Evolutionary conservation across 2,797 vertebrate species (phyloP), one percentile per base, ranked within the genome.

Genomic region (Acanthis flammea): DNA sequence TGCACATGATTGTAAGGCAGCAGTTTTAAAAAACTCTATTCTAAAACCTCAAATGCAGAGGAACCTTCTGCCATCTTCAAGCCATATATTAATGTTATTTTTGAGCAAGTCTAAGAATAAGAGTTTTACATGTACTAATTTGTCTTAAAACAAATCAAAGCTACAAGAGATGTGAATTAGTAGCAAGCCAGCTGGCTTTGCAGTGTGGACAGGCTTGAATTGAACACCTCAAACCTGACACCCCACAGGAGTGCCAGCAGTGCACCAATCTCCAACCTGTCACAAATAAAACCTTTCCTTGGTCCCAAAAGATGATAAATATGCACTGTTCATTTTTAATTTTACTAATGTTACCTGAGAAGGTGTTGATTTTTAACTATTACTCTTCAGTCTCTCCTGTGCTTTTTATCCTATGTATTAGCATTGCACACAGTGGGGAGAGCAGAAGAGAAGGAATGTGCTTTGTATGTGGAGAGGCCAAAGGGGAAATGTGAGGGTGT

Each of bases 1-100:
- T 41, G 35, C 62, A 50, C 23, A 16, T 15, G 47, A 60, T 25
- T 92, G 19, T 51, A 84, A 54, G 48, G 62, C 30, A 96, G 95
- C 80, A 61, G 25, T 83, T 87, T 74, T 74, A 19, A 30, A 91
- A 86, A 51, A 9, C 3, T 70, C 85, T 62, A 51, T 48, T 92
- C 47, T 72, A 77, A 77, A 54, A 86, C 66, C 19, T 42, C 65
- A 93, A 61, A 92, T 35, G 12, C 31, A 79, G 73, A 84, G 22
- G 14, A 89, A 54, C 48, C 18, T 82, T 84, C 54, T n/a, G n/a
- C n/a, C 30, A 63, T 57, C 94, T 94, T 65, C 28, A 83, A 92
- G 18, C 2, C 42, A 48, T 41, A 21, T 39, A 42, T n/a, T 41
- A 54, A 37, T 19, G 63, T 48, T 53, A 60, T 73, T 84, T 92